Percentiles rank a stretch among this genome's conserved stretches.
Evolutionary conservation across 2,888 invertebrate genomes (phyloP).

Genomic region (Tiliacea aurago): DNA sequence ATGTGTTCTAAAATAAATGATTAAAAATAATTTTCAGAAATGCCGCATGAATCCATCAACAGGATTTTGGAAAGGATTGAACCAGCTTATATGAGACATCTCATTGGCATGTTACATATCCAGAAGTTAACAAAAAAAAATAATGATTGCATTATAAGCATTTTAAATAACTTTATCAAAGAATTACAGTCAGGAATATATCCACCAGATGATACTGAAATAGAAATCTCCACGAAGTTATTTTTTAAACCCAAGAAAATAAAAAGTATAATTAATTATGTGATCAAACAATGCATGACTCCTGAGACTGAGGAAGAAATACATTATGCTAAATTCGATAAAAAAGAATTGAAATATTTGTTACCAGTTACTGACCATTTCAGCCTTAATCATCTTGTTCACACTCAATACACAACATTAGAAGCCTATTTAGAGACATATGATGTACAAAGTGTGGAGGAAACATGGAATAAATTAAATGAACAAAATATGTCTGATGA

Average conservation of each 20-base stretch:
- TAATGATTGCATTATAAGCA: slow-evolving; percentile 75
- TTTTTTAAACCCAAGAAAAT: slow-evolving; percentile 67
- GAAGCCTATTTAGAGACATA: slow-evolving; percentile 83
- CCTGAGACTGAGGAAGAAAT: slow-evolving; percentile 34
- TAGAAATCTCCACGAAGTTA: slow-evolving; percentile 65
- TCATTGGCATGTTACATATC: slow-evolving; percentile 75
- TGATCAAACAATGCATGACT: slow-evolving; percentile 70
- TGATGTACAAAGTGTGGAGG: slow-evolving; percentile 77
- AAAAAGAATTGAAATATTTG: slow-evolving; percentile 29
- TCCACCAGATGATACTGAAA: slow-evolving; percentile 60
- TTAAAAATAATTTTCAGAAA: slow-evolving; percentile 73
- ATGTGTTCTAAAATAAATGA: background rate
- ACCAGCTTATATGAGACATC: slow-evolving; percentile 80
- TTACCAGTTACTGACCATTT: slow-evolving; percentile 38
- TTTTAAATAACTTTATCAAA: slow-evolving; percentile 75
- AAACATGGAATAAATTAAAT: slow-evolving; percentile 78
- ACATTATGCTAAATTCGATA: slow-evolving; percentile 72
- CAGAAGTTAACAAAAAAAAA: slow-evolving; percentile 71
- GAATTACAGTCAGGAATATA: slow-evolving; percentile 73
- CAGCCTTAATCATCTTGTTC: slow-evolving; percentile 72
- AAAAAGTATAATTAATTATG: slow-evolving; percentile 69
- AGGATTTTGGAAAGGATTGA: slow-evolving; percentile 80
- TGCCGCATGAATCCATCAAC: slow-evolving; percentile 77
- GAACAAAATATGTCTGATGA: slow-evolving; percentile 64
- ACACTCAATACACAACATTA: slow-evolving; percentile 77